A percentile compares a stretch with the other conserved stretches of the same genome.
Conservation (phyloP, 1,140 invertebrate genomes). For the Drosophila sproati region DNA sequence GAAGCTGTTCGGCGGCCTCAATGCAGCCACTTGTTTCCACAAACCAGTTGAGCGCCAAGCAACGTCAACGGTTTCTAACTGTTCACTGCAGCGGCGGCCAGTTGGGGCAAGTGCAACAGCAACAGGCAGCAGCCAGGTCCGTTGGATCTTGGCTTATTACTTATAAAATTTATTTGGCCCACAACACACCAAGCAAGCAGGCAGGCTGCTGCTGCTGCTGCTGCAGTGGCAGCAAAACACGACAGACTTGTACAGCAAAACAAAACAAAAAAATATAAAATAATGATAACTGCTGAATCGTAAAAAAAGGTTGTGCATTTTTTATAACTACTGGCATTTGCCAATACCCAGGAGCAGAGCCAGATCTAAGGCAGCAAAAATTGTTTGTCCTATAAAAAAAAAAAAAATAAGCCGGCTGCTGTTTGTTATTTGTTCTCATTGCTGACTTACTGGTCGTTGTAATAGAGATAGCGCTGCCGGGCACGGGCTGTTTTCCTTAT, state of each 20-base stretch:
- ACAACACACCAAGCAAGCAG: slow-evolving; percentile 52
- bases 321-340: slow-evolving; percentile 39
- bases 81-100: slow-evolving; percentile 62
- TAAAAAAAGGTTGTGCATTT: slow-evolving; percentile 52
- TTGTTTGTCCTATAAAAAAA: slow-evolving; percentile 67
- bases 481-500: slow-evolving; percentile 72
- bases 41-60: slow-evolving; percentile 73
- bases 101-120: slow-evolving; percentile 59
- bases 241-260: slow-evolving; percentile 64
- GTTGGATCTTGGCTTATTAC: slow-evolving; percentile 68
- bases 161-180: slow-evolving; percentile 81
- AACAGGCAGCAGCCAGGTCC: slow-evolving; percentile 48
- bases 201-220: no score
- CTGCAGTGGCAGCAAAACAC: slow-evolving; percentile 37
- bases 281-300: slow-evolving; percentile 73
- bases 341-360: slow-evolving; percentile 22
- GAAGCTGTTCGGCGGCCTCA: slow-evolving; percentile 54
- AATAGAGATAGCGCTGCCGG: slow-evolving; percentile 71
- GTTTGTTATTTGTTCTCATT: slow-evolving; percentile 61
- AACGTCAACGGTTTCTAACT: slow-evolving; percentile 61
- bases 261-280: slow-evolving; percentile 58
- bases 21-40: slow-evolving; percentile 36
- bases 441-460: slow-evolving; percentile 48
- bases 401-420: slow-evolving; percentile 12
- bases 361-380: slow-evolving; percentile 60